phyloP scores from a whole-genome alignment of 2,888 invertebrate genomes.

The Drosophila vallismaia region DNA sequence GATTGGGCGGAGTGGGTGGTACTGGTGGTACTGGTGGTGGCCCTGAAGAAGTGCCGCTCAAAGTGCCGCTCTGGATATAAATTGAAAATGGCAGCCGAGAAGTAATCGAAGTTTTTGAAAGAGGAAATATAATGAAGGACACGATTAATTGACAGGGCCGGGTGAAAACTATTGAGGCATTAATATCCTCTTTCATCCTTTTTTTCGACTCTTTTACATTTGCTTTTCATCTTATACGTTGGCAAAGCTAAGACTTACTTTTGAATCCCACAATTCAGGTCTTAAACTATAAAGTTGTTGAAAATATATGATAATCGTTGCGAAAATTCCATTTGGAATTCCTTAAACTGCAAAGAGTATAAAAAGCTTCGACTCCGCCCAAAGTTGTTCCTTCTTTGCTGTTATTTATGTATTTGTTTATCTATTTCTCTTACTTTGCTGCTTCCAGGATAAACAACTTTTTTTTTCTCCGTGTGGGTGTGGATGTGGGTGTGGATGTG shows the following conservation, averaged over 20 bases:
- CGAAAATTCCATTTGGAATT: neutral
- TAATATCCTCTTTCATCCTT: neutral
- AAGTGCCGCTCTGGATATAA: constrained; percentile 1
- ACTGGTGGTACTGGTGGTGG: neutral
- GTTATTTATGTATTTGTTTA: constrained; percentile 46
- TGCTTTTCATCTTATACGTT: no score
- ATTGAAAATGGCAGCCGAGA: constrained; percentile 15
- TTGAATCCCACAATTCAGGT: neutral
- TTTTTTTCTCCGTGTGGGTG: neutral
- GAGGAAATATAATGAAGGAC: constrained; percentile 27
- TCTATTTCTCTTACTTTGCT: constrained; percentile 34
- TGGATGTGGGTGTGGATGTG: no score
- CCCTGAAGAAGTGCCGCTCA: neutral
- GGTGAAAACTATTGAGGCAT: constrained; percentile 6
- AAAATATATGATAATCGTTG: neutral
- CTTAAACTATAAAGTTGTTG: neutral
- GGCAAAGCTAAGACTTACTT: neutral
- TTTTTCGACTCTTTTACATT: neutral
- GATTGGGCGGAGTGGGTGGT: constrained; percentile 1
- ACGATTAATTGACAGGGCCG: constrained; percentile 9
- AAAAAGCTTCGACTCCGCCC: neutral
- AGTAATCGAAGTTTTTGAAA: constrained; percentile 39
- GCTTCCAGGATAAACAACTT: constrained; percentile 34
- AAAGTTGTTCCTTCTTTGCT: neutral
- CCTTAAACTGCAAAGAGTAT: neutral